These are phyloP conservation scores for Drosophila flavopinicola DNA, from an alignment of 2,888 invertebrate species.

Conservation along the genomic window DNA sequence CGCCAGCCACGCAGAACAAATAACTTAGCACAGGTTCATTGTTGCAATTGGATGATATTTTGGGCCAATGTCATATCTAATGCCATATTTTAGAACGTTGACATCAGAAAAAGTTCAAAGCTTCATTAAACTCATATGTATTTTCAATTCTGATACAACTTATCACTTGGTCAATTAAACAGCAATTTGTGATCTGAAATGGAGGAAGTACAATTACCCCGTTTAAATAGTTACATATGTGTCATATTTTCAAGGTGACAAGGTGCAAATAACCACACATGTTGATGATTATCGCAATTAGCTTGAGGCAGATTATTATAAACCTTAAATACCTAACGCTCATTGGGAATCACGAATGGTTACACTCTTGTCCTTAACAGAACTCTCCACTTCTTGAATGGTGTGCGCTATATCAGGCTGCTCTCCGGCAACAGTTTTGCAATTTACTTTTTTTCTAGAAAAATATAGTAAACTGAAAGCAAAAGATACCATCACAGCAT, in stretches of 20 bases:
- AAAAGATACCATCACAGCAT: too few species aligned
- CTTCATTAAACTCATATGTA: constrained; percentile 32
- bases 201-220: constrained; percentile 39
- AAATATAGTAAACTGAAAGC: too few species aligned
- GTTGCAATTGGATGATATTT: constrained; percentile 68
- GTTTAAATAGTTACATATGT: constrained; percentile 12
- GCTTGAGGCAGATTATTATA: not conserved
- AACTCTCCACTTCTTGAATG: not conserved
- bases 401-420: not conserved
- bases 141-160: constrained; percentile 32
- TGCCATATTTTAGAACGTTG: constrained; percentile 64
- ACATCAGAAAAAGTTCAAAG: constrained; percentile 54
- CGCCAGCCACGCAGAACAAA: constrained; percentile 72
- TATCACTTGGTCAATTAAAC: constrained; percentile 61
- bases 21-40: constrained; percentile 67
- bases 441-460: too few species aligned
- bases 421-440: not conserved
- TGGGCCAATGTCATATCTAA: constrained; percentile 74
- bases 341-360: constrained; percentile 9
- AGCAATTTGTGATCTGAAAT: constrained; percentile 42
- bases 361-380: constrained; percentile 7
- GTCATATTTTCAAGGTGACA: constrained; percentile 36
- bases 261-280: constrained; percentile 17
- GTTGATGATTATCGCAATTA: constrained; percentile 19
- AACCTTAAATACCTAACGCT: constrained; percentile 12